A percentile compares a stretch with the other conserved stretches of the same genome.
Conservation (phyloP, 2,888 invertebrate genomes). For the Falcaria lacertinaria region DNA sequence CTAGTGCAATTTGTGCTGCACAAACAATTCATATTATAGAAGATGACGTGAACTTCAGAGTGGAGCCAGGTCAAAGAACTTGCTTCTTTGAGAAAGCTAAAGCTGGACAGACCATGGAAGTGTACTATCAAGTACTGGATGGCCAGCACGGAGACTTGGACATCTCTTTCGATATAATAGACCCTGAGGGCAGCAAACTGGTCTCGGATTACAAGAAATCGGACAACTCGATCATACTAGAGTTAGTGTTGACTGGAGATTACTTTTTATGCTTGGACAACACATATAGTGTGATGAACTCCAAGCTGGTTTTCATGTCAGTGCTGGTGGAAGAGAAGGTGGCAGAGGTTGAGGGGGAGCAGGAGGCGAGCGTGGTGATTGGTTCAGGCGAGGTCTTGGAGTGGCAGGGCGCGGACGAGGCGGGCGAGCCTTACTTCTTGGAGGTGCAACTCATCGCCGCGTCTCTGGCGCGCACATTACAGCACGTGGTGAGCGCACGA, state of each 20-base stretch:
- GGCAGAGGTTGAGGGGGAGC: slow-evolving; percentile 46
- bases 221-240: slow-evolving; percentile 83
- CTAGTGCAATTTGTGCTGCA: slow-evolving; percentile 20
- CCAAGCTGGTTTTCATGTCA: slow-evolving; percentile 90
- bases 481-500: slow-evolving; percentile 81
- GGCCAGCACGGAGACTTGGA: slow-evolving; percentile 92
- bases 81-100: slow-evolving; percentile 60
- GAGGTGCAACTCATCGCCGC: slow-evolving; percentile 80
- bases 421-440: slow-evolving; percentile 47
- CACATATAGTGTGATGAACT: slow-evolving; percentile 87
- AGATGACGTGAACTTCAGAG: slow-evolving; percentile 56
- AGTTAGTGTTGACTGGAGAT: slow-evolving; percentile 82
- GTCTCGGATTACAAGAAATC: slow-evolving; percentile 84
- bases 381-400: slow-evolving; percentile 44
- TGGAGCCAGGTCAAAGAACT: slow-evolving; percentile 55
- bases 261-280: slow-evolving; percentile 94
- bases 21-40: slow-evolving; percentile 41
- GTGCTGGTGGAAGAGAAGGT: slow-evolving; percentile 82
- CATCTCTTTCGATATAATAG: slow-evolving; percentile 85
- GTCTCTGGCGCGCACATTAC: slow-evolving; percentile 82
- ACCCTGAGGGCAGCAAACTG: slow-evolving; percentile 81
- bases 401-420: slow-evolving; percentile 47
- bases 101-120: slow-evolving; percentile 58
- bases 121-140: slow-evolving; percentile 82
- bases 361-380: slow-evolving; percentile 26